A percentile compares a stretch with the other conserved stretches of the same genome.
Conservation (phyloP, 2,113 vertebrate genomes). For the Hippocampus barbouri region DNA sequence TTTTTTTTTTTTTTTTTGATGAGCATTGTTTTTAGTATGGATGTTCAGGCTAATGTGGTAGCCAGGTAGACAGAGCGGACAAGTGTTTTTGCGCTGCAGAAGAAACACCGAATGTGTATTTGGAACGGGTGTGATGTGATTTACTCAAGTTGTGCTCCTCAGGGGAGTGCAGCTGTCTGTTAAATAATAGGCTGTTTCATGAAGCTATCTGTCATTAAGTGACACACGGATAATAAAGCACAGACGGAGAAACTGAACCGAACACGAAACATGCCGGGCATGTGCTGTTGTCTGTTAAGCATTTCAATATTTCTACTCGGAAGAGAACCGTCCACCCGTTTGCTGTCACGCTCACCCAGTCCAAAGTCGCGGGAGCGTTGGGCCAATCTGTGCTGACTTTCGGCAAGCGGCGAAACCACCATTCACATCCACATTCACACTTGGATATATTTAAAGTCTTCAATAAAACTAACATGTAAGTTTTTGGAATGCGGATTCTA, state of each 20-base stretch:
- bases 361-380: not conserved
- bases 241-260: constrained; percentile 14
- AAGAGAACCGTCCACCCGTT: not conserved
- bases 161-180: constrained; percentile 47
- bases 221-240: constrained; percentile 29
- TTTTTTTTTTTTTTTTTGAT: too few relatives aligned
- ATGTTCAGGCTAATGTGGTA: not conserved
- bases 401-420: too few relatives aligned
- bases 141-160: constrained; percentile 4
- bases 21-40: not conserved
- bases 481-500: not conserved
- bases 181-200: constrained; percentile 45
- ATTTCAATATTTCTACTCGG: not conserved
- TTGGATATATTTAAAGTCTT: not conserved
- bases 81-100: not conserved
- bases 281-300: not conserved
- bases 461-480: not conserved
- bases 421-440: too few relatives aligned
- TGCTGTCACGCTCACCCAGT: not conserved
- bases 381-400: not conserved
- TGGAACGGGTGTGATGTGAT: not conserved
- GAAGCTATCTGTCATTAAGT: constrained; percentile 27
- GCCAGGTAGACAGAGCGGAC: not conserved
- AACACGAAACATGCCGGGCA: not conserved
- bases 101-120: not conserved